Percentiles rank a stretch among this genome's conserved stretches.
These are phyloP conservation scores for Netelia fuscicornis DNA, from an alignment of 2,888 invertebrate species.

Conservation along the genomic window DNA sequence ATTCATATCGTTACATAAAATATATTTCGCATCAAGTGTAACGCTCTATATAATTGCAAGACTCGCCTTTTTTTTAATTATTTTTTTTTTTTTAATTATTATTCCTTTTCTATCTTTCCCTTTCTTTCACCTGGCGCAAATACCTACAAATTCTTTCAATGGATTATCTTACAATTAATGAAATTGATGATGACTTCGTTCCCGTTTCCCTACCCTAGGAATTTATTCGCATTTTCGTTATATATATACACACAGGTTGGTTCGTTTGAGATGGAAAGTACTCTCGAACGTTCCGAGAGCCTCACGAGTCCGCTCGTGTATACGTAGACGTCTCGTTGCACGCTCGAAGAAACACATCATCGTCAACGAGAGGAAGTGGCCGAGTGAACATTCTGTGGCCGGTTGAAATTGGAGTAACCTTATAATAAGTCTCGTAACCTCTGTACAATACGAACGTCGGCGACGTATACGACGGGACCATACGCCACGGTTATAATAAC, in stretches of 20 bases:
- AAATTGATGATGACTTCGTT: neutral
- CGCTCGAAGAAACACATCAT: conserved; percentile 65
- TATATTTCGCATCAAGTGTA: neutral
- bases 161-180: neutral
- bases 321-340: conserved; percentile 50
- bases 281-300: conserved; percentile 35
- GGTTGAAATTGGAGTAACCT: conserved; percentile 74
- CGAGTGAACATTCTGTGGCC: conserved; percentile 71
- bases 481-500: conserved; percentile 31
- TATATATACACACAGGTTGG: conserved; percentile 5
- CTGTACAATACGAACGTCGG: conserved; percentile 60
- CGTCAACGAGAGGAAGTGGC: conserved; percentile 75
- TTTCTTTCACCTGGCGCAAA: conserved; percentile 3
- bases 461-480: conserved; percentile 42
- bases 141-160: neutral
- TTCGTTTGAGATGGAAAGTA: conserved; percentile 61
- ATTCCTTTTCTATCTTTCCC: neutral
- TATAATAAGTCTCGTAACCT: conserved; percentile 72
- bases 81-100: neutral
- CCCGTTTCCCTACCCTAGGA: neutral
- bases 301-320: neutral
- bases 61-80: neutral
- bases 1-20: neutral
- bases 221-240: neutral
- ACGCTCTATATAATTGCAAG: neutral